Evolutionary conservation across 2,113 vertebrate species (phyloP).

Genomic region (Nycticebus coucang): DNA sequence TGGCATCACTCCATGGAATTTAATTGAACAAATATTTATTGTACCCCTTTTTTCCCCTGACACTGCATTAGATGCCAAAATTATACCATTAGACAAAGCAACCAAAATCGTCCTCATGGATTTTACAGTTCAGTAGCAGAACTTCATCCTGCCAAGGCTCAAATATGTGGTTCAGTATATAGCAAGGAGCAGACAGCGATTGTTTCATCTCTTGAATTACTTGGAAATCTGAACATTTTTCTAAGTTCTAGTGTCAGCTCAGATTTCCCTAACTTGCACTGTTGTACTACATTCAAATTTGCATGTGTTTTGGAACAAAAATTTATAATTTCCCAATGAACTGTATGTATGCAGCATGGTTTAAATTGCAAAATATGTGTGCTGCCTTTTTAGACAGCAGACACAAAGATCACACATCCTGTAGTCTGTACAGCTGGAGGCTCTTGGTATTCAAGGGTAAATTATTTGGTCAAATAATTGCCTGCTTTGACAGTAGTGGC

Average conservation of each 20-base stretch:
- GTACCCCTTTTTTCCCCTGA: not conserved
- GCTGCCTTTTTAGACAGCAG: not conserved
- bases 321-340: not conserved
- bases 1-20: not conserved
- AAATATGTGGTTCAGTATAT: not conserved
- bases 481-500: not conserved
- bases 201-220: not conserved
- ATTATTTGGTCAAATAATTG: not conserved
- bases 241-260: not conserved
- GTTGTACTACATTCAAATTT: not conserved
- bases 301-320: not conserved
- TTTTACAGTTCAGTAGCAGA: not conserved
- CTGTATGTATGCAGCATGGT: not conserved
- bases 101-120: not conserved
- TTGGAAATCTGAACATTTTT: not conserved
- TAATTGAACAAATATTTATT: not conserved
- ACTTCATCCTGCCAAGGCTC: not conserved
- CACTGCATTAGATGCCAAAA: not conserved
- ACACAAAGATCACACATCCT: not conserved
- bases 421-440: not conserved
- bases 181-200: not conserved
- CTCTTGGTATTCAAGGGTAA: not conserved
- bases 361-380: not conserved
- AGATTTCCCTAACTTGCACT: constrained; percentile 6
- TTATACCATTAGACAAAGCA: not conserved